Conservation (phyloP, 2,797 vertebrate species). For the Hipposideros larvatus region DNA sequence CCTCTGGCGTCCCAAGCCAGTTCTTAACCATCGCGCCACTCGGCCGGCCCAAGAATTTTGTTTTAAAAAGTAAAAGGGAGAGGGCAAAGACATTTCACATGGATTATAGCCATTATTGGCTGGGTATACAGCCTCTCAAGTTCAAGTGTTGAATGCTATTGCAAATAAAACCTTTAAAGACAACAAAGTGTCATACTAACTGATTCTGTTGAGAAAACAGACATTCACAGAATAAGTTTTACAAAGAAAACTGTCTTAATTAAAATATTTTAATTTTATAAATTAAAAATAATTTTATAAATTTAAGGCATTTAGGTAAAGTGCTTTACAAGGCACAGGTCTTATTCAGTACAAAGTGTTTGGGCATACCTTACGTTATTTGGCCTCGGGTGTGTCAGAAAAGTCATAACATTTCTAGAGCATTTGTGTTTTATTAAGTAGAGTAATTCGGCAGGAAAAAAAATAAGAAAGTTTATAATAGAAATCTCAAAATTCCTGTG, state of each 20-base stretch:
- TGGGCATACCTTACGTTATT: not conserved
- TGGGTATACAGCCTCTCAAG: not conserved
- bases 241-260: not conserved
- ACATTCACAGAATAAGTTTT: slow-evolving; percentile 19
- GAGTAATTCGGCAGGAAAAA: not conserved
- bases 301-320: not conserved
- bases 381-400: not conserved
- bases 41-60: no score
- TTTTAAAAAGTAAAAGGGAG: no score
- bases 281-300: not conserved
- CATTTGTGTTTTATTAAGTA: not conserved
- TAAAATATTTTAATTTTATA: not conserved
- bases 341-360: not conserved
- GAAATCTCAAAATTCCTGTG: not conserved
- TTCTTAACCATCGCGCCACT: no score
- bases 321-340: not conserved
- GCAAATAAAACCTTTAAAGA: slow-evolving; percentile 21
- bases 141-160: not conserved
- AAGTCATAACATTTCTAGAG: not conserved
- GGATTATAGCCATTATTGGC: not conserved
- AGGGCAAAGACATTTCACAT: not conserved
- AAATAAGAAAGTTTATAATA: not conserved
- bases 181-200: not conserved
- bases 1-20: no score
- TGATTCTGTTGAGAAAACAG: not conserved